Evolutionary conservation across 1,140 invertebrate species (phyloP), one percentile per base, ranked within the genome.

Genomic region (Nymphalis io): DNA sequence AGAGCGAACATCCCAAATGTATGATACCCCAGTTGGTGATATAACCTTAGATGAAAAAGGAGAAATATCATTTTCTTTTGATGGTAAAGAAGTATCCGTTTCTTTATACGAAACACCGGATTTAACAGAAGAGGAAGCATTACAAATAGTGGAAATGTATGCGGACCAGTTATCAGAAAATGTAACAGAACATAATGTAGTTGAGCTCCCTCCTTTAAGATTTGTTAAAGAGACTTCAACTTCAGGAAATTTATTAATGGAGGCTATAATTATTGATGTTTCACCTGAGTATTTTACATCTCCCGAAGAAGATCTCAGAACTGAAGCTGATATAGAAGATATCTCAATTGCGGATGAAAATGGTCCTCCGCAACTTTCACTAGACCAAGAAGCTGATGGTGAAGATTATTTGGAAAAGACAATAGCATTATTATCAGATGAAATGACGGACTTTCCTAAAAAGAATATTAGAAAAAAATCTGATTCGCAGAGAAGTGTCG

Each of bases 131-230:
- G 96, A 97, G 85, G 96, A 98, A 92, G 97, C 97, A 0, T 90
- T 97, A 13, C 95, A 98, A 88, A 97, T 98, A 78, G 95, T 98
- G 0, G 97, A 98, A 93, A 97, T 98, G 96, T 98, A 98, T 88
- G 97, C 97, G 0, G 96, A 98, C 84, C 96, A 98, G 87, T 92
- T 97, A 57, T 97, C 96, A 0, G 97, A 98, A 91, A 96, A 97
- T 84, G 94, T 98, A 4, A 96, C 96, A 88, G 96, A 97, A 87
- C 96, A 96, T 69, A 97, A 97, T 84, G 94, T 97, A 3, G 94
- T 97, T 1, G 96, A 98, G 87, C 87, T 98, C n/a, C 97, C 97
- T 16, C 96, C 97, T 12, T 91, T 98, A 78, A 92, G 97, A 67
- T 98, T 98, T 83, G 94, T 96, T 0, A 97, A 97, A 87, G 96